Evolutionary conservation across 2,888 invertebrate genomes (phyloP).

Genomic region (Gandaritis pyraliata): DNA sequence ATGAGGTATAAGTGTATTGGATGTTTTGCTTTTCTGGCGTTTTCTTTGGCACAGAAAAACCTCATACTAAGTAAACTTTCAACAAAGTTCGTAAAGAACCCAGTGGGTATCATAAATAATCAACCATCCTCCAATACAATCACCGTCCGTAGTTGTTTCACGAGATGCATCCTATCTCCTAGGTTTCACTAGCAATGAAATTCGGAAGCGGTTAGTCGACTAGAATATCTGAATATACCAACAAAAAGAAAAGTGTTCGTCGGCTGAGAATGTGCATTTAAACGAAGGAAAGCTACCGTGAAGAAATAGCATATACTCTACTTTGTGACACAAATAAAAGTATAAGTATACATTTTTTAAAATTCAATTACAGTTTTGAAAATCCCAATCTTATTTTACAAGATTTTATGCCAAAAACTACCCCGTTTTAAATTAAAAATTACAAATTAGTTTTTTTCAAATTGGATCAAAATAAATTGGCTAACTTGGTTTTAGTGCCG

Average conservation of each 20-base stretch:
- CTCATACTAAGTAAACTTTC: constrained; percentile 5
- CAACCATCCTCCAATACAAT: constrained; percentile 32
- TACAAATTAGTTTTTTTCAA: too few relatives aligned
- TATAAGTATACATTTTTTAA: too few relatives aligned
- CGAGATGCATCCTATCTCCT: constrained; percentile 55
- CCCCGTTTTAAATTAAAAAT: too few relatives aligned
- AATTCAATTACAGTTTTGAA: too few relatives aligned
- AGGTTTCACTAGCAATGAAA: constrained; percentile 65
- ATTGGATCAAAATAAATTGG: too few relatives aligned
- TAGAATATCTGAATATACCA: constrained; percentile 66
- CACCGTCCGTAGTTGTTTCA: constrained; percentile 46
- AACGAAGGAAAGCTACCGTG: constrained; percentile 21
- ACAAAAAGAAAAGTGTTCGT: constrained; percentile 71
- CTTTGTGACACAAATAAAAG: background rate
- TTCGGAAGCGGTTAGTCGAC: constrained; percentile 49
- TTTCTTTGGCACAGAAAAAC: background rate
- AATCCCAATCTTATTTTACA: too few relatives aligned
- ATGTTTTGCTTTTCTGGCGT: too few relatives aligned
- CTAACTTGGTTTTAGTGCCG: too few relatives aligned
- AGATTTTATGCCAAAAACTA: too few relatives aligned
- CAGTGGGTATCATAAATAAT: constrained; percentile 34
- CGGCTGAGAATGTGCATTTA: constrained; percentile 72
- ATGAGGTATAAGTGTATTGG: too few relatives aligned
- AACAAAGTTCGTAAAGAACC: constrained; percentile 13
- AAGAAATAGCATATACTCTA: background rate